Conservation (phyloP, 2,113 vertebrate genomes). For the Daboia siamensis region DNA sequence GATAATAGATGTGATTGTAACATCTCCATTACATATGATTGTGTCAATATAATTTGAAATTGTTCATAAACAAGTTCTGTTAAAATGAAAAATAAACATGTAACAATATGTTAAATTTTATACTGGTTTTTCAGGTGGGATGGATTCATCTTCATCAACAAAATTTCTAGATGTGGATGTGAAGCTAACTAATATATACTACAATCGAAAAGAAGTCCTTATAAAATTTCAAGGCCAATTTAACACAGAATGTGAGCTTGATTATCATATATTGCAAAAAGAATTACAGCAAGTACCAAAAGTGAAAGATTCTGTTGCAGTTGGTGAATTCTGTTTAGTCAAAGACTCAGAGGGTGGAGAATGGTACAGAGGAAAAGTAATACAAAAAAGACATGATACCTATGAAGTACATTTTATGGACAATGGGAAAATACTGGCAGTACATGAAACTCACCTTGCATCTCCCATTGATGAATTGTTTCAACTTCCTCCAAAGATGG, state of each 20-base stretch:
- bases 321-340: constrained; percentile 82
- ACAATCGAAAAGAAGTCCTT: constrained; percentile 73
- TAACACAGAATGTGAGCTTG: constrained; percentile 74
- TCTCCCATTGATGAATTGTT: constrained; percentile 77
- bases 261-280: constrained; percentile 83
- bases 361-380: constrained; percentile 88
- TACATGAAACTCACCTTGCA: constrained; percentile 67
- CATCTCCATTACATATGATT: background rate
- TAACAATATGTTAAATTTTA: constrained; percentile 14
- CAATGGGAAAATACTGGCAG: constrained; percentile 73
- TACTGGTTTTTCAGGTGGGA: constrained; percentile 71
- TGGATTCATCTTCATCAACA: constrained; percentile 57
- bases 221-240: constrained; percentile 84
- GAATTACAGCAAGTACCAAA: constrained; percentile 83
- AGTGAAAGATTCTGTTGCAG: constrained; percentile 56
- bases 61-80: background rate
- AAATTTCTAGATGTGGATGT: constrained; percentile 72
- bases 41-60: background rate
- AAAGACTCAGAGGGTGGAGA: constrained; percentile 75
- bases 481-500: constrained; percentile 80
- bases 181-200: constrained; percentile 80
- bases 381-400: constrained; percentile 64
- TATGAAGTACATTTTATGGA: constrained; percentile 84
- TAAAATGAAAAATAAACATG: background rate
- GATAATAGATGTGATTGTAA: background rate